Percentiles rank a stretch among this genome's conserved stretches.
Conservation (phyloP, 2,113 vertebrate genomes). For the Raja brachyura region DNA sequence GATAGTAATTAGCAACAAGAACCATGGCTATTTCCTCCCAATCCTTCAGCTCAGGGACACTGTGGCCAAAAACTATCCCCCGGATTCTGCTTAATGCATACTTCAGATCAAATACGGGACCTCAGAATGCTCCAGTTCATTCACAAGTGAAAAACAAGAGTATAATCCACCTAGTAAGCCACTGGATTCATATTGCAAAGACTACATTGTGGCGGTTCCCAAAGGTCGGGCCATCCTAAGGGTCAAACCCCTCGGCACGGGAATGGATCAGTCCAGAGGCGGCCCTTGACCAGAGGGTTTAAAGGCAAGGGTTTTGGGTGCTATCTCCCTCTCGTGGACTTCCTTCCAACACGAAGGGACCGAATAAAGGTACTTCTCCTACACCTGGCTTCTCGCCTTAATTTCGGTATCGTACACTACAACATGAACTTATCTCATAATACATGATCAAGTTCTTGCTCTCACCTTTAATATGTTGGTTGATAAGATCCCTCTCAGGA, state of each 20-base stretch:
- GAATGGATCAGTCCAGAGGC: no score
- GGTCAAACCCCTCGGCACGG: no score
- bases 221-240: no score
- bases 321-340: no score
- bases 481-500: conserved; percentile 77
- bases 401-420: no score
- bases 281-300: no score
- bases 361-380: no score
- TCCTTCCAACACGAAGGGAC: no score
- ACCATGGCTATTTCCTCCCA: background rate
- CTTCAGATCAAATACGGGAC: background rate
- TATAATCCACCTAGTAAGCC: background rate
- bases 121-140: background rate
- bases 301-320: no score
- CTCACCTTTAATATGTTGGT: conserved; percentile 76
- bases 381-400: no score
- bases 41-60: background rate
- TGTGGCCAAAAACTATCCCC: background rate
- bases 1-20: background rate
- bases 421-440: background rate
- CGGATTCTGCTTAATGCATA: background rate
- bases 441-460: no score
- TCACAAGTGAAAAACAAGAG: background rate
- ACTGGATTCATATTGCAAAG: background rate
- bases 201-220: no score